Base-by-base conservation (phyloP, 2,113 vertebrate species). In the Notarius quadriscutis region DNA sequence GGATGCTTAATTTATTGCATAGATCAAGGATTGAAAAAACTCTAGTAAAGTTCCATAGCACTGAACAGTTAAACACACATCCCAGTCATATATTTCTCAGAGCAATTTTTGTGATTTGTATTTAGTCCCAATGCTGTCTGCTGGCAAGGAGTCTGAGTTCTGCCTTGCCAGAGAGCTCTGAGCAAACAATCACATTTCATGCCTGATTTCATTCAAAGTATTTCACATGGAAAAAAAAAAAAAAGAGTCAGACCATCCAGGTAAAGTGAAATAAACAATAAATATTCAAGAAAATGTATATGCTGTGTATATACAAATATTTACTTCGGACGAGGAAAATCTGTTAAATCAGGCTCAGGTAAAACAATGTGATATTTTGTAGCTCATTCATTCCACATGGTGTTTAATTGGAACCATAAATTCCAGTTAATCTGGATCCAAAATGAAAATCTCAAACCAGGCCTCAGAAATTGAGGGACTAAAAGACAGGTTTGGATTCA, bases 61-160 rank as follows among this genome's bases (percentile, higher is more conserved):
- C 25, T 57, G 22, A 80, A 8, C 25, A 84, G 11, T 84, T 53
- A 51, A 22, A 20, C 50, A 55, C 67, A 84, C 51, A 30, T 78
- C 27, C 30, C 85, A 48, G 51, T 69, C 48, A 67, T 80, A 51
- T 80, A 79, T 86, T 72, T 81, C 30, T 58, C 50, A 71, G 34
- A 81, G 65, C 30, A 72, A 25, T 25, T 86, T 86, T 51, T 86
- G 17, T 50, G 30, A 82, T 72, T 81, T 87, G 86, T 72, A 60
- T 87, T 87, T 72, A 22, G 27, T 81, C 85, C 85, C 78, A 58
- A 60, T 14, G 72, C 71, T 30, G 89, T 90, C 89, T 88, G 71
- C 86, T 88, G 89, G 89, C 89, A 63, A 58, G 77, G 50, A 48
- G 62, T 88, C 84, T 83, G 71, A 69, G 71, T 15, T 88, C 12